Evolutionary conservation across 2,888 invertebrate genomes (phyloP), one percentile per base, ranked within the genome.

Genomic region (Tineola bisselliella): DNA sequence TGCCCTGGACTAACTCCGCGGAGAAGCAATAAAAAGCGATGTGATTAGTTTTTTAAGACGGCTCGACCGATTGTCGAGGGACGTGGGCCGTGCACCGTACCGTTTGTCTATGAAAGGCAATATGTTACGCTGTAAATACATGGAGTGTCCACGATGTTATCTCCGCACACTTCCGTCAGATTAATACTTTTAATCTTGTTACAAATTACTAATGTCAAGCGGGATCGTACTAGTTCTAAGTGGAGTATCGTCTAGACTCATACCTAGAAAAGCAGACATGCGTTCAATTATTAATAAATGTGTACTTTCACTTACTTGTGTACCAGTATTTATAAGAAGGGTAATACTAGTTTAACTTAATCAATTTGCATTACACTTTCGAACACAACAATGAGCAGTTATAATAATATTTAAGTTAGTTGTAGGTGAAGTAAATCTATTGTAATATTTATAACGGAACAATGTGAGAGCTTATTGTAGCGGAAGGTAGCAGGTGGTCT

Each of bases 31-130:
- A 86, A 86, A 84, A 83, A 80, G 69, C 70, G 65, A 69, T 77
- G 75, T 77, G 77, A 78, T 82, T 81, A 77, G 81, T 82, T 82
- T 72, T 75, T 78, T 73, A 67, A 74, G 73, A 72, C 73, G 68
- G 61, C 69, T 72, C 74, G 74, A 75, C 73, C 70, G 77, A 75
- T 75, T 79, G 78, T 78, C 70, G 70, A 64, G 68, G 70, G 74
- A 75, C 78, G 81, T 78, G 76, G 77, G 80, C 67, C 67, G 74
- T 63, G 71, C 68, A 70, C 68, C 69, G 72, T 68, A 71, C 70
- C 71, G 74, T 75, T 76, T 73, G 73, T 76, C 75, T 73, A 74
- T 73, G 62, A 74, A 75, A 72, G 71, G 76, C 74, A 77, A 80
- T 81, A 78, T 74, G 74, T 81, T 78, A 75, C 44, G 56, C 73